Evolutionary conservation across 2,888 invertebrate species (phyloP).

Genomic region (Meloe dianella): DNA sequence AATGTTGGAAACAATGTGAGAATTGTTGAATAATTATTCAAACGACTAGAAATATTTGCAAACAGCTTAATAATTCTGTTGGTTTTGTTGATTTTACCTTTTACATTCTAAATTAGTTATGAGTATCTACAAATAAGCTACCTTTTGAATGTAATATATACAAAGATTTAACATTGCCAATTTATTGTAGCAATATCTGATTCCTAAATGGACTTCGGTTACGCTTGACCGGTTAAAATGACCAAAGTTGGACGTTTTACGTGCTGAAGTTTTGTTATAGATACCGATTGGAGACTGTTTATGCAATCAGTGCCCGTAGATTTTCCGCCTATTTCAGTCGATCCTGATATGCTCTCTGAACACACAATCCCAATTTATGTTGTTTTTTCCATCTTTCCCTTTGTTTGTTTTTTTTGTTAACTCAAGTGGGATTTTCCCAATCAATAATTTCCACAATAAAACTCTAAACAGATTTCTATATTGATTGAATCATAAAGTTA

Average conservation of each 20-base stretch:
- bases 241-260: conserved; percentile 46
- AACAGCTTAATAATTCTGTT: neutral
- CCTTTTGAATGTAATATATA: conserved; percentile 43
- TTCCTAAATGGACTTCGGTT: conserved; percentile 46
- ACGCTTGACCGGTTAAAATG: conserved; percentile 44
- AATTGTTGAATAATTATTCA: conserved; percentile 21
- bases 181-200: conserved; percentile 46
- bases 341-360: conserved; percentile 26
- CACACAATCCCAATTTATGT: conserved; percentile 6
- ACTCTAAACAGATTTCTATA: neutral
- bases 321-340: conserved; percentile 46
- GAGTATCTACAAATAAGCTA: neutral
- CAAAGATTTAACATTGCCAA: conserved; percentile 41
- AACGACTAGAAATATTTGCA: neutral
- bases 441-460: neutral
- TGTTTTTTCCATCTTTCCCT: neutral
- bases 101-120: neutral
- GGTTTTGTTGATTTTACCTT: neutral
- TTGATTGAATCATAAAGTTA: neutral
- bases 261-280: conserved; percentile 46
- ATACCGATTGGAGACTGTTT: conserved; percentile 49
- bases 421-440: neutral
- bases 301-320: conserved; percentile 47
- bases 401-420: neutral
- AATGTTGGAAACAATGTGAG: conserved; percentile 29